Percentiles rank a stretch among this genome's conserved stretches.
phyloP scores from a whole-genome alignment of 2,888 invertebrate species.

The Hydrotaea cyrtoneurina region DNA sequence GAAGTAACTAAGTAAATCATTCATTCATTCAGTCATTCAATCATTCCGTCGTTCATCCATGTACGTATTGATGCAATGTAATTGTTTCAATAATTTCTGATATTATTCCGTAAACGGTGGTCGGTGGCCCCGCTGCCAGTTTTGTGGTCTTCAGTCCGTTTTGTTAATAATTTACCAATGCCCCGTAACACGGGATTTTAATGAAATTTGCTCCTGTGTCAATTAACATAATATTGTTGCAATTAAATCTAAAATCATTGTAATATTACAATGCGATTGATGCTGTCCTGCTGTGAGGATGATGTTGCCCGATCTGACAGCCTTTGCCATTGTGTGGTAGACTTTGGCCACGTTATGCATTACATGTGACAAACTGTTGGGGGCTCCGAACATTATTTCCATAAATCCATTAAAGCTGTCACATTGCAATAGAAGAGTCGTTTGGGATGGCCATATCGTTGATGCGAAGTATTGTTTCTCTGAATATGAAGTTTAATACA shows the following conservation, averaged over 20 bases:
- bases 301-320: background rate
- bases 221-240: slow-evolving; percentile 8
- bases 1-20: slow-evolving; percentile 12
- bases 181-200: slow-evolving; percentile 1
- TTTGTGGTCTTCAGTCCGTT: background rate
- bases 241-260: slow-evolving; percentile 22
- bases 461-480: too few relatives aligned
- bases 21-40: background rate
- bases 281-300: background rate
- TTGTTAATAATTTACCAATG: slow-evolving; percentile 22
- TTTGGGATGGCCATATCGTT: background rate
- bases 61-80: background rate
- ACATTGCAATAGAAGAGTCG: background rate
- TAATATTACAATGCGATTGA: background rate
- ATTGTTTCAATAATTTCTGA: slow-evolving; percentile 12
- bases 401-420: background rate
- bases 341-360: background rate
- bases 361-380: background rate
- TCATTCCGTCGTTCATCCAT: too few relatives aligned
- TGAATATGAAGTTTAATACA: too few relatives aligned
- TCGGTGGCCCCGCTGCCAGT: background rate
- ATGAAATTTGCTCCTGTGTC: slow-evolving; percentile 17
- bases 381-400: background rate
- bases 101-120: background rate
- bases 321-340: background rate